Base-by-base conservation (phyloP, 2,888 invertebrate genomes). In the Carpatolechia fugitivella region DNA sequence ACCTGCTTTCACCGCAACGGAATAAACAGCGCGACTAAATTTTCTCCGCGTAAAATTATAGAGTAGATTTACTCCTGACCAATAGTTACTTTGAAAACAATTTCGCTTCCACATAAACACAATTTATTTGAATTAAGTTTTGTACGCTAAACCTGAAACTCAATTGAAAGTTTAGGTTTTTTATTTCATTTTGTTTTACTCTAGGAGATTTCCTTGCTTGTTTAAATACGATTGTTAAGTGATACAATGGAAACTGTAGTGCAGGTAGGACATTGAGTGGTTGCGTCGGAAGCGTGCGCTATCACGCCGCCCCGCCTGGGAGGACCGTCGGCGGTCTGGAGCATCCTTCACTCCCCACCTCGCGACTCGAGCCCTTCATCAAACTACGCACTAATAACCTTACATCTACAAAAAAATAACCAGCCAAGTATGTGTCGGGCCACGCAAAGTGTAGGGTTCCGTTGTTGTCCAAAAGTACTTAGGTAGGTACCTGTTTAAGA, bases 21-120 rank as follows among this genome's bases (percentile, higher is more conserved):
- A 78, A 83, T 83, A 80, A 78, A 82, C 79, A 74, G 73, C 62
- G 68, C 62, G 71, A 76, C 78, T 74, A 80, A 81, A 83, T 79
- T 77, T 79, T 72, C 79, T 77, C 70, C 68, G 74, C 72, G 78
- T 78, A 57, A 80, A 82, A 80, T 82, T 81, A 81, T 81, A 82
- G 24, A 24, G 24, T 24, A 78, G 75, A 76, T 74, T 62, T 55
- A 78, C 71, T 71, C 65, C 71, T 73, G 72, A 73, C 79, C 79
- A 78, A 80, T 78, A 78, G 72, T 52, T 52, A 55, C 51, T 14
- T 36, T 52, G 56, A 57, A 58, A 58, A 36, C 54, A 54, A 56
- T 56, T 54, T 44, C 38, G 38, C 50, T 46, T 49, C 20, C 41
- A 49, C 50, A 44, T 47, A 4, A 24, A 24, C 24, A 24, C 24